Percentiles rank a stretch among this genome's conserved stretches.
Evolutionary conservation across 2,888 invertebrate species (phyloP).

Genomic region (Tetranychus truncatus): DNA sequence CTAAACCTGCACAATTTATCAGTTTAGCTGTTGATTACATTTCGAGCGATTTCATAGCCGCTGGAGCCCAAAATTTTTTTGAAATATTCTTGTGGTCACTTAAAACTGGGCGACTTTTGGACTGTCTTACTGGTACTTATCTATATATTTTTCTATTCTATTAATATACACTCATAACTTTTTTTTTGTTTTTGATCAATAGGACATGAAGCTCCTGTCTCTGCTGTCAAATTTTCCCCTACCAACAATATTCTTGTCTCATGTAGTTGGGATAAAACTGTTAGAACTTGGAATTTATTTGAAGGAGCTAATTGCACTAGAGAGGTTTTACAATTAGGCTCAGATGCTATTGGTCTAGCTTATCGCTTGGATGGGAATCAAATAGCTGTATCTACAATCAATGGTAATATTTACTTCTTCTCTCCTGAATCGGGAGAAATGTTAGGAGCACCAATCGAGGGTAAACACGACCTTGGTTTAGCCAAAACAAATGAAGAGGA

Average conservation of each 20-base stretch:
- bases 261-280: constrained; percentile 82
- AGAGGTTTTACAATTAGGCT: constrained; percentile 55
- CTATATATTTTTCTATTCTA: too few species aligned
- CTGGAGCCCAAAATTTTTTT: constrained; percentile 83
- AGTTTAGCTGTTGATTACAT: constrained; percentile 62
- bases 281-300: constrained; percentile 77
- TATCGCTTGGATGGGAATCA: constrained; percentile 79
- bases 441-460: constrained; percentile 57
- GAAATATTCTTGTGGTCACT: constrained; percentile 91
- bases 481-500: constrained; percentile 14
- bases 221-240: constrained; percentile 60
- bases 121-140: constrained; percentile 33
- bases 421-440: constrained; percentile 44
- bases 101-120: constrained; percentile 72
- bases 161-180: too few species aligned
- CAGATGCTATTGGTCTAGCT: constrained; percentile 60
- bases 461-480: constrained; percentile 63
- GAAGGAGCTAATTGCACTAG: constrained; percentile 53
- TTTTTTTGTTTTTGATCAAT: constrained; percentile 43
- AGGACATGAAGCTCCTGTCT: constrained; percentile 85
- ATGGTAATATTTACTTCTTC: constrained; percentile 65
- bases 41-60: constrained; percentile 78
- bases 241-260: constrained; percentile 57
- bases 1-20: constrained; percentile 67
- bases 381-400: constrained; percentile 75